Evolutionary conservation across 2,113 vertebrate species (phyloP), one percentile per base, ranked within the genome.

Genomic region (Dryoscopus gambensis): DNA sequence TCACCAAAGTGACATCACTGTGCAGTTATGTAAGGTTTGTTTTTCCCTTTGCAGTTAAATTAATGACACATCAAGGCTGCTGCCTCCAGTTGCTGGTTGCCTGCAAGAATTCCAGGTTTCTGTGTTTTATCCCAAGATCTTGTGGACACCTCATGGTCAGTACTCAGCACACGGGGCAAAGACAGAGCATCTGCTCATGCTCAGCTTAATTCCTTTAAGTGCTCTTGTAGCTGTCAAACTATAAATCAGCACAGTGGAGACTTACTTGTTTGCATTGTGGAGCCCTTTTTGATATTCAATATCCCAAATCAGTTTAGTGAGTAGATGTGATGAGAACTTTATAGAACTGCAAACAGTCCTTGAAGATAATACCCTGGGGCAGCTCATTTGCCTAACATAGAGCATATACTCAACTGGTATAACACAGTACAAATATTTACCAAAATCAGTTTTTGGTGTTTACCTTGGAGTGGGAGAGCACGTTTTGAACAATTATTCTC

Each of bases 391-490:
- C 65, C 35, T 87, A 91, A 74, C 57, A 64, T 9, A 75, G 70
- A 85, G n/a, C 40, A 79, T n/a, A 8, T 37, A 59, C 68, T 59
- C 49, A 64, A 35, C 23, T 87, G 40, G 23, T 85, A 23, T 11
- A 87, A 63, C 52, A 46, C 15, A 69, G 49, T 55, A 63, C 63
- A 95, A 90, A 92, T 84, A 92, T 84, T 93, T 92, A 86, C 68
- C 70, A 71, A 81, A 84, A 70, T 84, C 50, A 23, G 21, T 1
- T 90, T 90, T 84, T 71, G 56, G 22, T 89, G 47, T 87, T 97
- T 70, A 68, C 33, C 27, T 94, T 96, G 47, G 68, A 69, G 42
- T 62, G 31, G 27, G 40, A 89, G 42, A 80, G 33, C 28, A 39
- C 25, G 19, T 93, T 86, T 73, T 84, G 42, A 70, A 47, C 35